phyloP scores from a whole-genome alignment of 2,797 vertebrate species.

The Tenualosa ilisha region DNA sequence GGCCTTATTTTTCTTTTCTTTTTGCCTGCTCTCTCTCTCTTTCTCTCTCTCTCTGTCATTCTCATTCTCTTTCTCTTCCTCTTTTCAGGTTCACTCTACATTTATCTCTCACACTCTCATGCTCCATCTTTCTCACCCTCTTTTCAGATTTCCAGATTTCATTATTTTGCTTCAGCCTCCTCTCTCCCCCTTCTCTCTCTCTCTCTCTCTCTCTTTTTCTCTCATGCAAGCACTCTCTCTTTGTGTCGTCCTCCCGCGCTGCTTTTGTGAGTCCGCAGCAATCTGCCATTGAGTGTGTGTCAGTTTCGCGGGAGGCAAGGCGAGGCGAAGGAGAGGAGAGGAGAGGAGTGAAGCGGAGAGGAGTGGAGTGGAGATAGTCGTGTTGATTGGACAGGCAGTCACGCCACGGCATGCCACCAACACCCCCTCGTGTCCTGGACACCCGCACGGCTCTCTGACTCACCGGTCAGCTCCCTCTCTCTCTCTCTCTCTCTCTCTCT shows the following conservation, averaged over 20 bases:
- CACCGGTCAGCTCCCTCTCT: neutral
- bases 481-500: neutral
- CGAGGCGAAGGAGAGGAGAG: slow-evolving; percentile 43
- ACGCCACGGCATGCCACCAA: slow-evolving; percentile 43
- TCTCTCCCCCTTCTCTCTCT: slow-evolving; percentile 9
- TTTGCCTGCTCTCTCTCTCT: slow-evolving; percentile 26
- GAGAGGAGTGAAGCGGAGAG: neutral
- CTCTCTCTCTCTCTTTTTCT: neutral
- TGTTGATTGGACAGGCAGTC: slow-evolving; percentile 44
- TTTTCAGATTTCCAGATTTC: slow-evolving; percentile 36
- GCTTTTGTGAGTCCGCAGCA: slow-evolving; percentile 11
- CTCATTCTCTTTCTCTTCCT: slow-evolving; percentile 32
- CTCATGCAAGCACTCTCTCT: neutral
- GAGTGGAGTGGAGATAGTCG: neutral
- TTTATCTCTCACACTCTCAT: slow-evolving; percentile 63
- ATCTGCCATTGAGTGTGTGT: slow-evolving; percentile 53
- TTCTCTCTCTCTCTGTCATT: slow-evolving; percentile 1
- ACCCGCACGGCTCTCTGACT: slow-evolving; percentile 37
- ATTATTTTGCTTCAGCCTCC: slow-evolving; percentile 12
- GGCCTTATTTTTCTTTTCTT: slow-evolving; percentile 13
- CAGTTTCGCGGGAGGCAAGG: slow-evolving; percentile 63
- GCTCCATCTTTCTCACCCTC: slow-evolving; percentile 20
- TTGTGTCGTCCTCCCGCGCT: slow-evolving; percentile 17
- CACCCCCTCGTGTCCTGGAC: slow-evolving; percentile 50
- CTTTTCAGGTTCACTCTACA: slow-evolving; percentile 42